Evolutionary conservation across 2,113 vertebrate genomes (phyloP), one percentile per base, ranked within the genome.

Genomic region (Gorsachius goisagi): DNA sequence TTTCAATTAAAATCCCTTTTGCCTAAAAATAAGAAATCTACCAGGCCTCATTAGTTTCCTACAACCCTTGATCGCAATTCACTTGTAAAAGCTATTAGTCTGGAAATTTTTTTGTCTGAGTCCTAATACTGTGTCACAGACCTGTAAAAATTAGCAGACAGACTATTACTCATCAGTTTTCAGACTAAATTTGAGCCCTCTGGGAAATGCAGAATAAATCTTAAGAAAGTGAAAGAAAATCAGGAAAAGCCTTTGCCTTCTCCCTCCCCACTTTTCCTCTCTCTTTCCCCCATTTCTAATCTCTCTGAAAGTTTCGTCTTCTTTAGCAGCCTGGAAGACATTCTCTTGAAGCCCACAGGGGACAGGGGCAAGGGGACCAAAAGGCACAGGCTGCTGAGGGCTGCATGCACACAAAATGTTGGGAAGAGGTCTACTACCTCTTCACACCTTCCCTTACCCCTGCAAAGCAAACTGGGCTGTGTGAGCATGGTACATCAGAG

Each of bases 331-430:
- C 11, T 0, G 2, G n/a, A 68, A 79, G 16, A 50, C 18, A 18
- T 58, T 53, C 52, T 39, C 39, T 44, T 62, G 19, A 30, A 66
- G 14, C 6, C 14, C 1, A 1, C 1, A 1, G 6, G 7, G 20
- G 4, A 47, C 22, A 66, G 53, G 52, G 45, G 5, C 17, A 69
- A 52, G 9, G 9, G 6, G 15, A 62, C 13, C 11, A 67, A 71
- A 71, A 82, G 15, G n/a, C 7, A 33, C 17, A 49, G 22, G 10
- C 9, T 67, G 20, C 15, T 56, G 33, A 66, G 33, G 18, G 35
- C 22, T 66, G 4, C 0, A 1, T 44, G 39, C 4, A 15, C 20
- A 11, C 11, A 52, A 47, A 35, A 44, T 33, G 5, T 9, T 74
- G 32, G 14, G 9, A 37, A 44, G 11, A 30, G 11, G 4, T 52